Evolutionary conservation across 2,888 invertebrate species (phyloP).

Genomic region (Pterostichus niger): DNA sequence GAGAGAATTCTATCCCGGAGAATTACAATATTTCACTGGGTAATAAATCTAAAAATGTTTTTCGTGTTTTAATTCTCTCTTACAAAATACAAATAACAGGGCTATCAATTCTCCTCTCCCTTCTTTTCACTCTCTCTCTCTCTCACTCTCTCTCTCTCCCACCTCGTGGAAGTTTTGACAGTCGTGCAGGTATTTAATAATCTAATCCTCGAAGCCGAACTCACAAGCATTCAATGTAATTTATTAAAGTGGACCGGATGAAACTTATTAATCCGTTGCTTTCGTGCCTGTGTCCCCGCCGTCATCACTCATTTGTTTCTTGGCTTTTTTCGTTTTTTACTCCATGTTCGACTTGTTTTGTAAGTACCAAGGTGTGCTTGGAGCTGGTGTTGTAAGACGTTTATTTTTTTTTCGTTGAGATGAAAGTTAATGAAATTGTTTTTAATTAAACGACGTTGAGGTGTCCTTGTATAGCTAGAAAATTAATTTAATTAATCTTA

Average conservation of each 20-base stretch:
- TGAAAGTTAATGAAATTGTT: slow-evolving; percentile 41
- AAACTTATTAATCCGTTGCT: slow-evolving; percentile 58
- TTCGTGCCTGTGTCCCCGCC: slow-evolving; percentile 41
- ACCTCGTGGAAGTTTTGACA: slow-evolving; percentile 32
- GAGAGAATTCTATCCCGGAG: slow-evolving; percentile 7
- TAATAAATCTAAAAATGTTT: slow-evolving; percentile 41
- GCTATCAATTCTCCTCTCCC: slow-evolving; percentile 37
- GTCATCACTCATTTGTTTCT: slow-evolving; percentile 41
- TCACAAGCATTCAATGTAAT: slow-evolving; percentile 55
- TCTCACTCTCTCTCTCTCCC: background rate
- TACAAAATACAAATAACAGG: slow-evolving; percentile 63
- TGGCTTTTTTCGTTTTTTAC: background rate
- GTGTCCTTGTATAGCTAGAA: background rate
- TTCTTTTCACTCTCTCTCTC: too few relatives aligned
- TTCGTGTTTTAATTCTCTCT: slow-evolving; percentile 33
- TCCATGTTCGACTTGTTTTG: background rate
- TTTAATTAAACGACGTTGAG: slow-evolving; percentile 32
- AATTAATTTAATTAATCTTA: slow-evolving; percentile 48
- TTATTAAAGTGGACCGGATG: slow-evolving; percentile 64
- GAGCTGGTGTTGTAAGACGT: slow-evolving; percentile 25
- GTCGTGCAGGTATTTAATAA: slow-evolving; percentile 42
- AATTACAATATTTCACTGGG: slow-evolving; percentile 41
- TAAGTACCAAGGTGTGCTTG: slow-evolving; percentile 18
- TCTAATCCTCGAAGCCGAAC: slow-evolving; percentile 34
- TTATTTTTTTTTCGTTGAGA: background rate